Evolutionary conservation across 2,113 vertebrate species (phyloP).

Genomic region (Eurypyga helias): DNA sequence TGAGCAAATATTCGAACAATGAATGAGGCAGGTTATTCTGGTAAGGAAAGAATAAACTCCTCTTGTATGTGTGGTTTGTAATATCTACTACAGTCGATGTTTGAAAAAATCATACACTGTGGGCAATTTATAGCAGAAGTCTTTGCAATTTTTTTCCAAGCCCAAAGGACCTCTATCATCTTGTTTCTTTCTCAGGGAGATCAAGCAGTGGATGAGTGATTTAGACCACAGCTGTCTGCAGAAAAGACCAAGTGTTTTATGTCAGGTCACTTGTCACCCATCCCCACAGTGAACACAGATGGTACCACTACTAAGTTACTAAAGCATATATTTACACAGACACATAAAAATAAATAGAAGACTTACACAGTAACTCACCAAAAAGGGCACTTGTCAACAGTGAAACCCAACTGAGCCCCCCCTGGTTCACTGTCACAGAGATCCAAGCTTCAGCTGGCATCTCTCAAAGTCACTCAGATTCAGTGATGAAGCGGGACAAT

Average conservation of each 20-base stretch:
- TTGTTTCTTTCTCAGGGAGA: not conserved
- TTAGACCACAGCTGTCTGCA: not conserved
- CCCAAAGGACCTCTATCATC: not conserved
- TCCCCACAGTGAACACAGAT: not conserved
- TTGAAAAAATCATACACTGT: not conserved
- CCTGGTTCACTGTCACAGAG: not conserved
- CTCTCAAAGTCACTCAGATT: rapidly evolving
- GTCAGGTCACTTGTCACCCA: not conserved
- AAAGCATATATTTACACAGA: not conserved
- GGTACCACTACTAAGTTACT: not conserved
- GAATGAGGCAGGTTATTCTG: not conserved
- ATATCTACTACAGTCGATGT: not conserved
- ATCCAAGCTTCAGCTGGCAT: not conserved
- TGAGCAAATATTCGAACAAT: not conserved
- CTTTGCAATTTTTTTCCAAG: not conserved
- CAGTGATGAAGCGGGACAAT: rapidly evolving
- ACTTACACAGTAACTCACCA: not conserved
- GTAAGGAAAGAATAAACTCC: not conserved
- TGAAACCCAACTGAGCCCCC: not conserved
- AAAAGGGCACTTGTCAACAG: not conserved
- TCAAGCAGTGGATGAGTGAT: not conserved
- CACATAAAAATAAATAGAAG: not conserved
- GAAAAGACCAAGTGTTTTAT: not conserved
- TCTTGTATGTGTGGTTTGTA: not conserved
- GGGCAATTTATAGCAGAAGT: not conserved